Percentiles rank a stretch among this genome's conserved stretches.
These are phyloP conservation scores for Procavia capensis DNA, from an alignment of 2,113 vertebrate genomes.

Conservation along the genomic window DNA sequence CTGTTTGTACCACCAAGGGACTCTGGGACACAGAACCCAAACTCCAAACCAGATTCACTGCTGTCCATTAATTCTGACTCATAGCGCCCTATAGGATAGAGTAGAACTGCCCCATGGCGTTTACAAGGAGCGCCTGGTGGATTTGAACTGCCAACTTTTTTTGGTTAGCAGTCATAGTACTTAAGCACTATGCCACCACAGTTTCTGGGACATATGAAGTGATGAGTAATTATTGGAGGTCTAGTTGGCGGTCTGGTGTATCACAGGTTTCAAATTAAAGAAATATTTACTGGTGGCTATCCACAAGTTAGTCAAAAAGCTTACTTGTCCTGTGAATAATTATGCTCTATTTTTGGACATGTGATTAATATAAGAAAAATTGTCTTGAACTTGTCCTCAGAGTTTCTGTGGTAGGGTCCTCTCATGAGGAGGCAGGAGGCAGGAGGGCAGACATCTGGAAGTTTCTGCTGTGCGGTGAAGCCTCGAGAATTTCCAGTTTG, in stretches of 20 bases:
- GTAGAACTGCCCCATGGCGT: too few species aligned
- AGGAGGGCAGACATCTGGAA: not conserved
- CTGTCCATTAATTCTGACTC: too few species aligned
- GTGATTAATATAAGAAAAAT: not conserved
- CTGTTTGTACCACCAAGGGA: not conserved
- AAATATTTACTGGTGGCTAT: not conserved
- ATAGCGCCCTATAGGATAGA: too few species aligned
- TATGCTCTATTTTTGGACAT: not conserved
- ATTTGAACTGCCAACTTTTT: not conserved
- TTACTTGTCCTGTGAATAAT: not conserved
- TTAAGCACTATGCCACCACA: not conserved
- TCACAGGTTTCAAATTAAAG: constrained; percentile 16
- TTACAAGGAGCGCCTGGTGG: too few species aligned
- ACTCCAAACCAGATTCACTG: too few species aligned
- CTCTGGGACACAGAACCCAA: too few species aligned
- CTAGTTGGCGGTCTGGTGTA: not conserved
- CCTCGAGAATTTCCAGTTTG: not conserved
- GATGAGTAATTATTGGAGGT: not conserved
- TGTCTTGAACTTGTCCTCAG: not conserved
- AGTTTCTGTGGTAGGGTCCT: not conserved
- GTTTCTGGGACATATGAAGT: not conserved
- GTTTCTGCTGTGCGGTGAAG: constrained; percentile 11
- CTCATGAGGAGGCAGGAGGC: not conserved
- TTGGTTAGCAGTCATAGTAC: not conserved
- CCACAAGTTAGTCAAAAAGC: not conserved